Percentiles rank a stretch among this genome's conserved stretches.
Evolutionary conservation across 1,140 invertebrate genomes (phyloP).

Genomic region (Cydia fagiglandana): DNA sequence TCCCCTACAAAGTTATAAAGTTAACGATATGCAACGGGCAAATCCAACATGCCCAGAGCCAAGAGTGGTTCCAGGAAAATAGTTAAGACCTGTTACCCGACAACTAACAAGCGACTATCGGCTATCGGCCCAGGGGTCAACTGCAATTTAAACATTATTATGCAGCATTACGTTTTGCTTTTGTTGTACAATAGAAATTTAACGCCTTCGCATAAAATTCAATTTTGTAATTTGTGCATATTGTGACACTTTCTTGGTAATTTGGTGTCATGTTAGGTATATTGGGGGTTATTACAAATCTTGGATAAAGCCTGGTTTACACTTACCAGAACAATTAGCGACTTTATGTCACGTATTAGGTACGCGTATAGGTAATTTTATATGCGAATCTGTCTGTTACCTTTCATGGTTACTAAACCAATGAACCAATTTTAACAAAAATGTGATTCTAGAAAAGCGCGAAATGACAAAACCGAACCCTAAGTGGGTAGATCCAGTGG

Average conservation of each 20-base stretch:
- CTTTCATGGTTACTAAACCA: too few species aligned
- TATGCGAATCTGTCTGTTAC: too few species aligned
- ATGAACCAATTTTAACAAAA: too few species aligned
- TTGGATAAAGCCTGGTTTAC: neutral
- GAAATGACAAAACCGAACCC: too few species aligned
- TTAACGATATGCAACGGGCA: constrained; percentile 31
- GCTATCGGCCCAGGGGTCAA: constrained; percentile 27
- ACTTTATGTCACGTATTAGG: too few species aligned
- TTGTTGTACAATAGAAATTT: constrained; percentile 30
- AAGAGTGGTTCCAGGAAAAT: constrained; percentile 17
- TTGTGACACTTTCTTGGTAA: neutral
- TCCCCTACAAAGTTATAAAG: constrained; percentile 22
- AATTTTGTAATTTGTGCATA: constrained; percentile 16
- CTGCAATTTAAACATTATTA: constrained; percentile 29
- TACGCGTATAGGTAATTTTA: too few species aligned
- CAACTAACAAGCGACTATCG: constrained; percentile 27
- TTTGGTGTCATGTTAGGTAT: neutral
- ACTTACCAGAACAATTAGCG: too few species aligned
- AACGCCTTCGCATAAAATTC: constrained; percentile 18
- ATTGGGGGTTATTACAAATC: neutral
- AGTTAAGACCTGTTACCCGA: constrained; percentile 27
- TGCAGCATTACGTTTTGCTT: constrained; percentile 23
- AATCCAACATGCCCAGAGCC: constrained; percentile 23
- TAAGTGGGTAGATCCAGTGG: too few species aligned
- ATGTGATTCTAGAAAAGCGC: too few species aligned